Base-by-base conservation (phyloP, 1,140 invertebrate genomes). In the Gonioctena quinquepunctata region DNA sequence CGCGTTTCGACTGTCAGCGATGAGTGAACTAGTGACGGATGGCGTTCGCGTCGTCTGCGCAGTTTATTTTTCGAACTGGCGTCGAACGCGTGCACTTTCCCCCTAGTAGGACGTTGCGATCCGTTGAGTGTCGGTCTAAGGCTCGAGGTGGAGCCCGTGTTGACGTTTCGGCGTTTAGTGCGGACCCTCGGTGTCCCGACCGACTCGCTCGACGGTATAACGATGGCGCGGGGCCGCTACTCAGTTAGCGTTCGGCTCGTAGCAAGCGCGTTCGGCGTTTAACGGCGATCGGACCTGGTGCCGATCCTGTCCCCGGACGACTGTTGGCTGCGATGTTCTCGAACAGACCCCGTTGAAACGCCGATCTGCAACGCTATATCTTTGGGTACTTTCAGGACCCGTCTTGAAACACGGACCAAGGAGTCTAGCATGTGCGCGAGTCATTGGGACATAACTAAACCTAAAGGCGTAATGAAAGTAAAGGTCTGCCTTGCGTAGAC, bases 361-460 rank as follows among this genome's bases (percentile, higher is more conserved):
- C 82, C 82, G 72, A 84, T 87, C 85, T 68, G 85, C 85, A 85
- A 84, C 84, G 86, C 82, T 84, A 83, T 81, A 84, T 86, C 83
- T 87, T 88, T 86, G 87, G 87, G 85, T 85, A 86, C 86, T 87
- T 87, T 86, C 86, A 86, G 88, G 90, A 91, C 92, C 92, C 92
- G 92, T 94, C 93, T 94, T 93, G 92, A 94, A 94, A 94, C 92
- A 94, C 92, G 91, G 92, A 94, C 92, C 92, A 94, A 93, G 92
- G 91, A 93, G 92, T 94, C 89, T 91, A 92, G 87, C 90, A 89
- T 90, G 87, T 90, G 84, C 87, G 92, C 92, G 86, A 94, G 92
- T 92, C 87, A 88, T 88, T 87, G 88, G 86, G 89, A 86, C 76
- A 74, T 77, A 70, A 81, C 79, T 74, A 89, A 90, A 87, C 88